These are phyloP conservation scores for Agrochola circellaris DNA, from an alignment of 2,888 invertebrate species.

Conservation along the genomic window DNA sequence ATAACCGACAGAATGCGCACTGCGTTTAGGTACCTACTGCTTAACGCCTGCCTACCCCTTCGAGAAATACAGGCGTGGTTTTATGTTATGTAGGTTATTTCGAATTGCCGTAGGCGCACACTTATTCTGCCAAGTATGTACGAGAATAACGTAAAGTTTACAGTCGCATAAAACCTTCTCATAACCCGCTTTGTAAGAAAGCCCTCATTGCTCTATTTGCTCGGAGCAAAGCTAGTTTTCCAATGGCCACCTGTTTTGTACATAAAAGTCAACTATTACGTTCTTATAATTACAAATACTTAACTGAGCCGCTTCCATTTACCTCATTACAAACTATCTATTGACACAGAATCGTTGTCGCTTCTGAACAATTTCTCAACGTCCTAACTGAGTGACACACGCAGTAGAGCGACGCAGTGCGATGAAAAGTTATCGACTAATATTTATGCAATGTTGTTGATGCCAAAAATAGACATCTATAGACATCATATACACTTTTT, in stretches of 20 bases:
- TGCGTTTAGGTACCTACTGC: neutral
- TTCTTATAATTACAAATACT: slow-evolving; percentile 24
- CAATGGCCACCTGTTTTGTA: slow-evolving; percentile 14
- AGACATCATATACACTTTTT: neutral
- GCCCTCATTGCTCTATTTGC: slow-evolving; percentile 10
- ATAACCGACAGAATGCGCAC: neutral
- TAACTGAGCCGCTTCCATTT: slow-evolving; percentile 4
- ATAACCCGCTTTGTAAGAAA: slow-evolving; percentile 11
- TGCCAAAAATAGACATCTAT: neutral
- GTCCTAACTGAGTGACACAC: neutral
- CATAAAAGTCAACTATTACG: slow-evolving; percentile 16
- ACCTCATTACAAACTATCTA: slow-evolving; percentile 16
- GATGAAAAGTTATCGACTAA: neutral
- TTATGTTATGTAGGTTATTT: neutral
- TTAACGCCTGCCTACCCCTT: neutral
- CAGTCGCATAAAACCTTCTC: neutral
- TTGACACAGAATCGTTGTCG: slow-evolving; percentile 33
- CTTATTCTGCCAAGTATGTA: neutral
- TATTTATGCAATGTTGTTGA: neutral
- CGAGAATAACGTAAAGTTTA: slow-evolving; percentile 9
- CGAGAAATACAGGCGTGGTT: neutral
- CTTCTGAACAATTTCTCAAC: slow-evolving; percentile 12
- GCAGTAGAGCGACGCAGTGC: neutral
- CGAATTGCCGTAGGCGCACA: neutral
- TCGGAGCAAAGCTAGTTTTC: slow-evolving; percentile 13